Conservation (phyloP, 2,797 vertebrate species). For the Sardinella longiceps region DNA sequence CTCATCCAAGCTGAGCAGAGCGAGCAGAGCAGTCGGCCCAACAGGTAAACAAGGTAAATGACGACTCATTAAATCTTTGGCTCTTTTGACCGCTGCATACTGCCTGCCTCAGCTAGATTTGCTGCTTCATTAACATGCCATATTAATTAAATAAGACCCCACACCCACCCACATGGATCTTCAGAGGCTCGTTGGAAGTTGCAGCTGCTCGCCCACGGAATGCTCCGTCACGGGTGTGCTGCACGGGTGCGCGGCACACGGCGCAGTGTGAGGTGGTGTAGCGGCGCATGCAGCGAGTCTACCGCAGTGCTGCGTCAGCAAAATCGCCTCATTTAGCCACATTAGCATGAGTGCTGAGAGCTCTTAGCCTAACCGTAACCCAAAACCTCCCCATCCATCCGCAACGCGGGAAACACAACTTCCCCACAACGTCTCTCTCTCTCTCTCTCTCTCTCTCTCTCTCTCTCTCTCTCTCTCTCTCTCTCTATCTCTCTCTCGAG, state of each 20-base stretch:
- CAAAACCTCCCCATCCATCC: neutral
- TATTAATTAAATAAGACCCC: conserved; percentile 34
- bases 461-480: no score
- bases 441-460: no score
- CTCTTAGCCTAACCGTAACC: neutral
- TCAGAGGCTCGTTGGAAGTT: conserved; percentile 24
- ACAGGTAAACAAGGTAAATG: neutral
- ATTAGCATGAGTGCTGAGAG: neutral
- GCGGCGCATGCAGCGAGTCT: neutral
- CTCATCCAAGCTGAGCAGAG: no score
- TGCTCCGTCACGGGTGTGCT: neutral
- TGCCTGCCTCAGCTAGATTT: neutral
- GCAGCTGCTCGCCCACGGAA: neutral
- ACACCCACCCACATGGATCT: conserved; percentile 29
- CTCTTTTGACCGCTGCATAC: conserved; percentile 18
- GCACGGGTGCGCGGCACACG: no score
- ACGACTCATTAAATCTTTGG: neutral
- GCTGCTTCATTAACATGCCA: conserved; percentile 27
- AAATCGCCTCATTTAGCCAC: neutral
- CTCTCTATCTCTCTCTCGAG: neutral
- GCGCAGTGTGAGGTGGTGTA: neutral
- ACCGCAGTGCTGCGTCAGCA: neutral
- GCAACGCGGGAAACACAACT: neutral
- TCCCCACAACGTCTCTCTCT: neutral
- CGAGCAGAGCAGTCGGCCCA: no score